Evolutionary conservation across 2,888 invertebrate genomes (phyloP).

Genomic region (Stramonita haemastoma): DNA sequence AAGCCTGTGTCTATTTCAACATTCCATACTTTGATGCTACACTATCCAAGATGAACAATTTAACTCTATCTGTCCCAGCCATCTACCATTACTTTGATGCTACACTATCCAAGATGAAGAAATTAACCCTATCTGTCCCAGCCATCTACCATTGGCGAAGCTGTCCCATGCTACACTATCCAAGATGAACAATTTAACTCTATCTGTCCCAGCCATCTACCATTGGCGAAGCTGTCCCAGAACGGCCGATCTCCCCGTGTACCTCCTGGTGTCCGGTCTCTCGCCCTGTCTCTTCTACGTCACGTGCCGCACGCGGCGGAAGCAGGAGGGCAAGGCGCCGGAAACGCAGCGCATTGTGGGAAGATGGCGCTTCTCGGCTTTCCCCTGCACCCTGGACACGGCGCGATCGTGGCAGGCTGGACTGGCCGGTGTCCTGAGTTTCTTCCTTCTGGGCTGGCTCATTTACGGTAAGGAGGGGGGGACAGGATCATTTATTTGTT

Average conservation of each 20-base stretch:
- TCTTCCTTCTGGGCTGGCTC: slow-evolving; percentile 6
- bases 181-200: not conserved
- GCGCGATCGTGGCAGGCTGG: slow-evolving; percentile 12
- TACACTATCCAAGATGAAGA: not conserved
- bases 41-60: not conserved
- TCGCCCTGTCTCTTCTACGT: not conserved
- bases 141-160: not conserved
- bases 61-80: not conserved
- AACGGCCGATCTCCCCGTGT: not conserved
- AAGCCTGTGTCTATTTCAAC: not conserved
- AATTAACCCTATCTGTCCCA: too few species aligned
- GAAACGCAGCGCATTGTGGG: slow-evolving; percentile 1
- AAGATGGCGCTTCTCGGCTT: not conserved
- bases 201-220: not conserved
- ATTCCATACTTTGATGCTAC: too few species aligned
- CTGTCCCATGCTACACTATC: not conserved
- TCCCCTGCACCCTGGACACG: not conserved
- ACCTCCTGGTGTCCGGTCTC: not conserved
- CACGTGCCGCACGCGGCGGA: slow-evolving; percentile 21
- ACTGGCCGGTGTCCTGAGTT: not conserved
- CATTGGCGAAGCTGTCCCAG: not conserved
- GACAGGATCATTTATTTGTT: too few species aligned
- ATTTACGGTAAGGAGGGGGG: not conserved
- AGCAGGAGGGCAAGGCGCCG: not conserved
- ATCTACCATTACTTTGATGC: too few species aligned